Evolutionary conservation across 2,888 invertebrate genomes (phyloP).

Genomic region (Caenorhabditis doughertyi): DNA sequence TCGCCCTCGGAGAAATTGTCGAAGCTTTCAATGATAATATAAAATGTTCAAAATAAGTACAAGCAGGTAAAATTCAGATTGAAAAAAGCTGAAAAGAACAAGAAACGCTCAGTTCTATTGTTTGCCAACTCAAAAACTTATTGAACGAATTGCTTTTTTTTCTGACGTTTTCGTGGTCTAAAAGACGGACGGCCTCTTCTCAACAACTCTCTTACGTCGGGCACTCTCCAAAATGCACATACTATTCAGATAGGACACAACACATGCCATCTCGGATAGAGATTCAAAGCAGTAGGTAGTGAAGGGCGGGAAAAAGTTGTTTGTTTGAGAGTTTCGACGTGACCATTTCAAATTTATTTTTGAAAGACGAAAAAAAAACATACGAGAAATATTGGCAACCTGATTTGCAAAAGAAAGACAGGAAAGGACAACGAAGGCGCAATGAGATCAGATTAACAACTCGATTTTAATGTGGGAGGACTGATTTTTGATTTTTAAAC

Average conservation of each 20-base stretch:
- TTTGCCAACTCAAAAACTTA: constrained; percentile 14
- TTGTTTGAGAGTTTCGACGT: constrained; percentile 48
- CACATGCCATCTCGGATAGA: constrained; percentile 42
- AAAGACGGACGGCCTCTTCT: constrained; percentile 47
- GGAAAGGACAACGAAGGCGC: neutral
- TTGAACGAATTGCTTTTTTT: constrained; percentile 23
- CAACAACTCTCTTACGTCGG: constrained; percentile 23
- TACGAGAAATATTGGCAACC: constrained; percentile 7
- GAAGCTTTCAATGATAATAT: too few relatives aligned
- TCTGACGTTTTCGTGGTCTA: constrained; percentile 14
- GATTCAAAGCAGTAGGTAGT: constrained; percentile 28
- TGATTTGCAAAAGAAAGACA: constrained; percentile 15
- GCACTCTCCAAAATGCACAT: constrained; percentile 27
- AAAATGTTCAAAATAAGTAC: too few relatives aligned
- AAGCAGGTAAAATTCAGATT: neutral
- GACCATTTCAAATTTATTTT: constrained; percentile 52
- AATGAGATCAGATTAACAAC: constrained; percentile 17
- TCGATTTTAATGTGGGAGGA: neutral
- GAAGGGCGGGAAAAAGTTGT: constrained; percentile 30
- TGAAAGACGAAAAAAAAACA: neutral
- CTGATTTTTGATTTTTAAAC: neutral
- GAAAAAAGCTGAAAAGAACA: neutral
- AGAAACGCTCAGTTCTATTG: neutral
- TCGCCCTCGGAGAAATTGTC: too few relatives aligned
- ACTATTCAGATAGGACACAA: constrained; percentile 33